Base-by-base conservation (phyloP, 2,797 vertebrate species). In the Acridotheres tristis region DNA sequence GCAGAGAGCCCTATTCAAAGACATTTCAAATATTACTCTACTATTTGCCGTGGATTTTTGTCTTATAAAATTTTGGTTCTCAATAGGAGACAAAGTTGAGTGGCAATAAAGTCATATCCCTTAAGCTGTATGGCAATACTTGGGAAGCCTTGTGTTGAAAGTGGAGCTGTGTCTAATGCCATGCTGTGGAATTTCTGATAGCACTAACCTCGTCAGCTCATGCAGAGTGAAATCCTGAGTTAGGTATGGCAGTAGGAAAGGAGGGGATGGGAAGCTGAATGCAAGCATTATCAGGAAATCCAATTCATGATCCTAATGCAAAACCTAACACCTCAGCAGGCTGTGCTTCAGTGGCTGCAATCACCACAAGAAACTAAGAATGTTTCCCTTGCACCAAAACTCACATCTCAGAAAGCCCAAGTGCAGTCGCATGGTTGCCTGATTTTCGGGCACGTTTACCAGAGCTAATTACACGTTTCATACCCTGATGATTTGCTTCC, bases 401-500 rank as follows among this genome's bases (percentile, higher is more conserved):
- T 72, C 47, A 17, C 55, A 40, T 29, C 83, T 91, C 74, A 71
- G 88, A 43, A 54, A 82, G 50, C 53, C 71, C 89, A 63, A 86
- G 42, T 76, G 59, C 75, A 47, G 67, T 42, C 79, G 15, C 63
- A 16, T 45, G 76, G 55, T 40, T 87, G 45, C 62, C 61, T 93
- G 84, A 92, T 71, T 88, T 90, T 68, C 10, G 10, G 81, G 22
- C 57, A 67, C 5, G 2, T 76, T 87, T 57, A 77, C 57, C 68
- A 80, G 74, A 87, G 65, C 34, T 93, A 87, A 92, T 89, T 85
- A 48, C 58, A 76, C 13, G 73, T 94, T 90, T 90, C 81, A 77
- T 74, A 68, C 36, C 34, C 55, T 68, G 16, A 13, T 90, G 65
- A 77, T 85, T 94, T 48, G 17, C 53, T 82, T 81, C 71, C 53